Conservation (phyloP, 2,113 vertebrate genomes). For the Chloropsis hardwickii region DNA sequence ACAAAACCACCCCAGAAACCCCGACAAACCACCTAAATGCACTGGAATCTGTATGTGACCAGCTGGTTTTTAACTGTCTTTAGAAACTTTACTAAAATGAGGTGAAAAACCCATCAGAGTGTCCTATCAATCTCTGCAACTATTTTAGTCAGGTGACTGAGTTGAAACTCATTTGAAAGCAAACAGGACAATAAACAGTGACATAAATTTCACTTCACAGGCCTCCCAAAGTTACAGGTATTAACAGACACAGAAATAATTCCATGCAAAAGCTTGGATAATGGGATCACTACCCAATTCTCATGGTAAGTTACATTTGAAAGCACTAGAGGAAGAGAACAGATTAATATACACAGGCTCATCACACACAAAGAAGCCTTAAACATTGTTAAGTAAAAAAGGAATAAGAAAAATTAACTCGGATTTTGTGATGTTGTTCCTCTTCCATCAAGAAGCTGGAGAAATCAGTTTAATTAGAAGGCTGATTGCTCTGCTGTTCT, state of each 20-base stretch:
- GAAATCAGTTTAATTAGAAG: not conserved
- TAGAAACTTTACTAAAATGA: not conserved
- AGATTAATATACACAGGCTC: not conserved
- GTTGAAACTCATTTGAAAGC: not conserved
- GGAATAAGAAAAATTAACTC: not conserved
- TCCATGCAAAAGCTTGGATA: not conserved
- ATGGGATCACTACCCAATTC: not conserved
- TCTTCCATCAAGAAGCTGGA: not conserved
- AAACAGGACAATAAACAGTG: not conserved
- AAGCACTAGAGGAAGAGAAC: not conserved
- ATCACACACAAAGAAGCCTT: not conserved
- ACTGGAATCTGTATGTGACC: not conserved
- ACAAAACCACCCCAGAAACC: not conserved
- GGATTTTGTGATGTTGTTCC: not conserved
- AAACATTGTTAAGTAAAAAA: not conserved
- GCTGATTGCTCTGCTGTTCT: not conserved
- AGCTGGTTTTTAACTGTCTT: not conserved
- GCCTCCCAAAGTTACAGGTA: not conserved
- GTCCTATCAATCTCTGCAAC: not conserved
- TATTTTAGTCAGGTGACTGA: not conserved
- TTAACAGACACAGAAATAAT: not conserved
- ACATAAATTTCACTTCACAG: not conserved
- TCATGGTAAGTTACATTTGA: not conserved
- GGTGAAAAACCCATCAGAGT: not conserved
- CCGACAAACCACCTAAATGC: not conserved